Percentiles rank a stretch among this genome's conserved stretches.
phyloP scores from a whole-genome alignment of 2,113 vertebrate species.

The Propithecus coquereli region DNA sequence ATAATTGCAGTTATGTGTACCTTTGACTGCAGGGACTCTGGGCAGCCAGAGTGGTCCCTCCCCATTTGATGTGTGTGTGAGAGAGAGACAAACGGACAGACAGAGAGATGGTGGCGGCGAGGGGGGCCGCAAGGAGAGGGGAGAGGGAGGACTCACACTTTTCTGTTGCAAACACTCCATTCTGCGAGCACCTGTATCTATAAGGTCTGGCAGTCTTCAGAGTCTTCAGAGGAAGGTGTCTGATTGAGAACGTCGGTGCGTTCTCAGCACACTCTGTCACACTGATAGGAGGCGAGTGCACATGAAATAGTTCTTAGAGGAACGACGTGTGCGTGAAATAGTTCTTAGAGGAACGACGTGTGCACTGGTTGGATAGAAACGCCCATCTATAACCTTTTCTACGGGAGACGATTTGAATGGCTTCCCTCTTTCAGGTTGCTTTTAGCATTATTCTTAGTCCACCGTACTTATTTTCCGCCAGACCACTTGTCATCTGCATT shows the following conservation, averaged over 20 bases:
- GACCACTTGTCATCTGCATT: neutral
- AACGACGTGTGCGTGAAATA: rapidly evolving
- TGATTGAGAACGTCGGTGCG: rapidly evolving
- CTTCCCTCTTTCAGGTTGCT: neutral
- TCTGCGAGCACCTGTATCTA: neutral
- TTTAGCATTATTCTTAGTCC: neutral
- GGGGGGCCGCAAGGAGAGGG: neutral
- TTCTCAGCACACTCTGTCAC: neutral
- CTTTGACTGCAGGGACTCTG: neutral
- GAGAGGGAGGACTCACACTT: neutral
- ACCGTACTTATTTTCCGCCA: neutral
- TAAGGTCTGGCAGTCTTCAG: neutral
- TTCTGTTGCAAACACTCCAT: neutral
- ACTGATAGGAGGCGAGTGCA: rapidly evolving
- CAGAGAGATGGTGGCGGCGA: neutral
- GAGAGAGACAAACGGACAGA: neutral
- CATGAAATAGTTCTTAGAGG: neutral
- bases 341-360: neutral
- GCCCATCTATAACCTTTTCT: neutral
- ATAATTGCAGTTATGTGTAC: neutral
- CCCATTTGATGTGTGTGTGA: rapidly evolving
- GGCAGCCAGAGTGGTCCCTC: rapidly evolving
- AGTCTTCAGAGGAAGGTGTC: neutral
- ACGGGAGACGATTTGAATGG: rapidly evolving
- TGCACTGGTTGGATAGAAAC: neutral